Conservation (phyloP, 1,140 invertebrate species). For the Gryllus bimaculatus region DNA sequence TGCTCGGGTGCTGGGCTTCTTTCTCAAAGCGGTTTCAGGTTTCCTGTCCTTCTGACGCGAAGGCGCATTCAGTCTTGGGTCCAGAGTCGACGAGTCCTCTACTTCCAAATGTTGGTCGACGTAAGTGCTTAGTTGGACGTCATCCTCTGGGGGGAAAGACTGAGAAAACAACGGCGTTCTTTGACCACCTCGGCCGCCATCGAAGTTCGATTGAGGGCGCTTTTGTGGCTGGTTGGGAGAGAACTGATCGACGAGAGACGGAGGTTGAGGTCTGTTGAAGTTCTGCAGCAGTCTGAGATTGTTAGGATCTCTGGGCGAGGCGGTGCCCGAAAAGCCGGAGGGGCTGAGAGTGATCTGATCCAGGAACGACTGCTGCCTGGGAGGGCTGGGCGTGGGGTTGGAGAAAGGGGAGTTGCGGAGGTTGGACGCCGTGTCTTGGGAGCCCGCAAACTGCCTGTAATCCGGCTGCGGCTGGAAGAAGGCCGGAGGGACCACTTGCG, state of each 20-base stretch:
- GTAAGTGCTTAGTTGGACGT: slow-evolving; percentile 13
- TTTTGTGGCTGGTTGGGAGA: background rate
- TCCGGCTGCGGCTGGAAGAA: background rate
- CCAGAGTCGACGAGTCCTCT: background rate
- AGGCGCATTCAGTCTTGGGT: background rate
- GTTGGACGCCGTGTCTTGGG: background rate
- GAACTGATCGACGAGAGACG: slow-evolving; percentile 9
- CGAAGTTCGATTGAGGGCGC: background rate
- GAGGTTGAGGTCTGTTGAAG: slow-evolving; percentile 7
- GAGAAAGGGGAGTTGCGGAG: background rate
- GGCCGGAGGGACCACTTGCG: background rate
- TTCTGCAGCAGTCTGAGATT: slow-evolving; percentile 13
- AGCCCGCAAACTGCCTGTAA: background rate
- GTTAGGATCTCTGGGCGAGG: slow-evolving; percentile 7
- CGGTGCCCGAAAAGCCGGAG: slow-evolving; percentile 8
- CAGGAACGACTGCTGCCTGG: slow-evolving; percentile 2
- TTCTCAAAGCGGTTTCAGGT: slow-evolving; percentile 13
- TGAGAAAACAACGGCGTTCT: background rate
- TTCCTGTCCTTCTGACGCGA: slow-evolving; percentile 13
- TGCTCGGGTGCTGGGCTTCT: slow-evolving; percentile 16
- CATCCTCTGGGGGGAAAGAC: slow-evolving; percentile 11
- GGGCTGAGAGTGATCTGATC: slow-evolving; percentile 18
- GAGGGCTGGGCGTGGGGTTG: background rate
- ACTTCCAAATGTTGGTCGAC: slow-evolving; percentile 21
- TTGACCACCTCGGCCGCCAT: too few relatives aligned